Evolutionary conservation across 2,797 vertebrate genomes (phyloP), one percentile per base, ranked within the genome.

Genomic region (Acipenser transmontanus): DNA sequence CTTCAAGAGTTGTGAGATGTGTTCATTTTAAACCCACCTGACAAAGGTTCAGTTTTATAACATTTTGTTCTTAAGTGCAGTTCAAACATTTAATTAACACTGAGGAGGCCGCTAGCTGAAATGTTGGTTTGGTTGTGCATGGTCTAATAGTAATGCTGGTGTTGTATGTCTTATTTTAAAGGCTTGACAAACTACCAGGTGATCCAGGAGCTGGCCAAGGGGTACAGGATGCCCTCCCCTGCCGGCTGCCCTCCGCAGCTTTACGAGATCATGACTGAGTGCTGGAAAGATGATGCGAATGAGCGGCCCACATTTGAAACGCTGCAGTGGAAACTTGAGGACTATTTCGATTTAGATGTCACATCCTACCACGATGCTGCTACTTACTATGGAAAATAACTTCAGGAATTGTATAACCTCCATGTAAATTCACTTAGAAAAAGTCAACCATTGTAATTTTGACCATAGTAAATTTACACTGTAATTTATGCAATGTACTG

Each of bases 221-320:
- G 92, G 11, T 95, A 95, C 83, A 86, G 95, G 70, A 92, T 99
- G 63, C 57, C 83, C 0, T 81, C 80, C 48, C 95, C 96, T 0
- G 0, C 68, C 0, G 73, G 59, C 2, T 98, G 96, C 66, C 94
- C 93, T 0, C 68, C 10, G 0, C 50, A 73, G 0, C 54, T 98
- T 64, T 93, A 97, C 5, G 71, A 77, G 11, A 91, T 96, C 64
- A 99, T 99, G 96, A 6, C 52, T 14, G 79, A 87, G 1, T 98
- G 96, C 81, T 99, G 97, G 97, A 89, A 78, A 0, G 70, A 66
- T 0, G 70, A 85, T 0, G 83, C 88, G 0, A 51, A 67, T 0
- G 78, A 79, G 0, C 74, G 96, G 0, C 96, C 97, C 48, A 93
- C 91, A 0, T 99, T 99, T 3, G 84, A 95, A 78, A 88, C 72